Conservation (phyloP, 2,113 vertebrate genomes). For the Coracopsis vasa region DNA sequence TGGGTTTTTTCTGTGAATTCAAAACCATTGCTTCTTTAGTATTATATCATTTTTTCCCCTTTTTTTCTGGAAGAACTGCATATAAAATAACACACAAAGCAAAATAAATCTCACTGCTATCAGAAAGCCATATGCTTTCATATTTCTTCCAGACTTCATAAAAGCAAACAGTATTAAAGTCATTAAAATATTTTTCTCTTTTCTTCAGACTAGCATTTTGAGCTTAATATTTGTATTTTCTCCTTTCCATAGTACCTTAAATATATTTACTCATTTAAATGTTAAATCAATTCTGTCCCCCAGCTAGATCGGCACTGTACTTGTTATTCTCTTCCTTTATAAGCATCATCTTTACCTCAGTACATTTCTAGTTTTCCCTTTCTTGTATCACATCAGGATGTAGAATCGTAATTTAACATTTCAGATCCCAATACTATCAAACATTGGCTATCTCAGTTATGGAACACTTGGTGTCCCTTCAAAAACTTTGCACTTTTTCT, state of each 20-base stretch:
- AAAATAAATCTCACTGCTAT: background rate
- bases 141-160: background rate
- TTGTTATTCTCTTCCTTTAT: background rate
- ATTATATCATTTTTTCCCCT: rapidly evolving
- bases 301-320: background rate
- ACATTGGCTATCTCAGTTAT: background rate
- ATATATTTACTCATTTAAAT: background rate
- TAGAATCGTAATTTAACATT: background rate
- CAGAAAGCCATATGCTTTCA: background rate
- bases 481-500: background rate
- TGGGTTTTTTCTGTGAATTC: background rate
- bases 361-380: background rate
- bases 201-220: background rate
- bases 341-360: background rate
- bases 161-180: background rate
- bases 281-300: background rate
- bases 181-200: background rate
- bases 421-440: background rate
- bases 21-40: background rate
- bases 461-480: background rate
- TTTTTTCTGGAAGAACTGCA: background rate
- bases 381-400: background rate
- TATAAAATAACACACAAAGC: background rate
- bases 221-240: background rate
- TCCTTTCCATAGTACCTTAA: background rate